phyloP scores from a whole-genome alignment of 2,888 invertebrate species.

The Stenchaetothrips biformis region DNA sequence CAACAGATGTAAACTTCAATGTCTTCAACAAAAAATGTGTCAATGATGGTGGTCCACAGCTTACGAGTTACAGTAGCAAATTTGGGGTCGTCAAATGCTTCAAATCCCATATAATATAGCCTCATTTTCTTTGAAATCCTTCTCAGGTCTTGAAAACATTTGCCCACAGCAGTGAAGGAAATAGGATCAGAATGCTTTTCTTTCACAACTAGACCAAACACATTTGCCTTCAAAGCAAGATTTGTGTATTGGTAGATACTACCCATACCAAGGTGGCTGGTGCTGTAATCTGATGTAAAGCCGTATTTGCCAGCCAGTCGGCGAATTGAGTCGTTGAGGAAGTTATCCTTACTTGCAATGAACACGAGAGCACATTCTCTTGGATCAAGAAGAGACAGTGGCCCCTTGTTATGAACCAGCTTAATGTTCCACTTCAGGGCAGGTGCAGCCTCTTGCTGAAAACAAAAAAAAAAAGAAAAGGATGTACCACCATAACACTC shows the following conservation, averaged over 20 bases:
- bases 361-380: not conserved
- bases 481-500: not conserved
- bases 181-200: not conserved
- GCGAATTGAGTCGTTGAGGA: not conserved
- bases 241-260: not conserved
- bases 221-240: not conserved
- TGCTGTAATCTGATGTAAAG: not conserved
- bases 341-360: not conserved
- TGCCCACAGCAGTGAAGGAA: not conserved
- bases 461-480: not conserved
- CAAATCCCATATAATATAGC: not conserved
- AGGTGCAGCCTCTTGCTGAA: not conserved
- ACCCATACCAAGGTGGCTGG: not conserved
- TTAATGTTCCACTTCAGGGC: not conserved
- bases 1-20: not conserved
- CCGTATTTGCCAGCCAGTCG: not conserved
- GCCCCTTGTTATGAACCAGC: not conserved
- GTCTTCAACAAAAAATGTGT: not conserved
- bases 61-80: not conserved
- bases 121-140: not conserved
- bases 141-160: not conserved
- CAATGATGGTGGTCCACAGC: not conserved
- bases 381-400: not conserved
- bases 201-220: constrained; percentile 9
- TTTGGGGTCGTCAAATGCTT: not conserved